Conservation (phyloP, 2,888 invertebrate genomes). For the Operophtera brumata region DNA sequence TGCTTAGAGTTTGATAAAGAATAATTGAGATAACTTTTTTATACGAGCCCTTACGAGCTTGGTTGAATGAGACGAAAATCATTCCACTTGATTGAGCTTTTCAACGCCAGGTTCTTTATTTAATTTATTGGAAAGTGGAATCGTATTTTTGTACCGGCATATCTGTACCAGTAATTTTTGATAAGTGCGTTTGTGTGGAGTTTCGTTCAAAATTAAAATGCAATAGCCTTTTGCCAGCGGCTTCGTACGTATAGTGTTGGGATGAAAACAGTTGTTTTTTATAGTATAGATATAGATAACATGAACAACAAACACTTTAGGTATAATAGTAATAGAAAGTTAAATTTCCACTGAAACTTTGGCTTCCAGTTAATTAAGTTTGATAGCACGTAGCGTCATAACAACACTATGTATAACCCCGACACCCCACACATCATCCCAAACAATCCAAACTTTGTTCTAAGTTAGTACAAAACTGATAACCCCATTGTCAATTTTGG, state of each 20-base stretch:
- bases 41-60: not conserved
- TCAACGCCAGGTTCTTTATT: conserved; percentile 1
- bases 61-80: conserved; percentile 10
- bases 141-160: too few relatives aligned
- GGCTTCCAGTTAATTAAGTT: not conserved
- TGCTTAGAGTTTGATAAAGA: conserved; percentile 5
- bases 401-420: too few relatives aligned
- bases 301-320: too few relatives aligned
- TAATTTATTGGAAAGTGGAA: not conserved
- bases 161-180: not conserved
- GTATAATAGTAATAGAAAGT: too few relatives aligned
- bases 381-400: not conserved
- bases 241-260: too few relatives aligned
- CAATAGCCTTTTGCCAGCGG: too few relatives aligned
- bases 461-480: not conserved
- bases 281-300: too few relatives aligned
- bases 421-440: not conserved
- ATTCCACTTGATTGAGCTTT: conserved; percentile 9
- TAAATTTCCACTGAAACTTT: too few relatives aligned
- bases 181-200: not conserved
- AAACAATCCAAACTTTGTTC: conserved; percentile 6
- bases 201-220: too few relatives aligned
- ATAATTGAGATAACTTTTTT: conserved; percentile 5
- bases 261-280: too few relatives aligned
- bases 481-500: conserved; percentile 8